Conservation (phyloP, 1,140 invertebrate species). For the Tetramorium parvispinum region DNA sequence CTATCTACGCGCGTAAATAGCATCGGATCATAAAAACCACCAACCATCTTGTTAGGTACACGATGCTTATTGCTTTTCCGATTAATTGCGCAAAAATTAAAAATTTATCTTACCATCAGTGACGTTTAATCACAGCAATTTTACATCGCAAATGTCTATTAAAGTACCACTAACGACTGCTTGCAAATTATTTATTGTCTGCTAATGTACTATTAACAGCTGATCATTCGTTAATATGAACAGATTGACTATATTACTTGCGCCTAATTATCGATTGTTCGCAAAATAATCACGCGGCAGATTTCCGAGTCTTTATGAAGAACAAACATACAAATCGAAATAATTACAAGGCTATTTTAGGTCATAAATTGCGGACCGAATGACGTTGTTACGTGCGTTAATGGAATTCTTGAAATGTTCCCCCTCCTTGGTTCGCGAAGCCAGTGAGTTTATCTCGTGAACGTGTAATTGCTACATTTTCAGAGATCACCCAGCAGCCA, state of each 20-base stretch:
- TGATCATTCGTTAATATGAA: not conserved
- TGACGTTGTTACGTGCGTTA: not conserved
- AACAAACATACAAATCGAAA: not conserved
- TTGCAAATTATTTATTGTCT: constrained; percentile 14
- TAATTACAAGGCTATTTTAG: not conserved
- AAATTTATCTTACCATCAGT: not conserved
- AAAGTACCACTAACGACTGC: not conserved
- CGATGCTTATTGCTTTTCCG: constrained; percentile 3
- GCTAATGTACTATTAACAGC: not conserved
- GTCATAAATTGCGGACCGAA: not conserved
- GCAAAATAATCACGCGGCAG: not conserved
- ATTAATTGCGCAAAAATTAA: not conserved
- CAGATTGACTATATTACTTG: not conserved
- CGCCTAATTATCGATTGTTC: not conserved
- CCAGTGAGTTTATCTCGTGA: not conserved
- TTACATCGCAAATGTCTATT: not conserved
- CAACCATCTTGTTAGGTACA: not conserved
- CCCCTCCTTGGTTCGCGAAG: not conserved
- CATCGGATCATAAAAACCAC: not conserved
- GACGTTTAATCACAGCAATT: not conserved
- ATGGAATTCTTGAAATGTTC: not conserved
- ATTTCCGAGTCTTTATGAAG: not conserved
- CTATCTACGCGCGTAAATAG: constrained; percentile 4
- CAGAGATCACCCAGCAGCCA: not conserved
- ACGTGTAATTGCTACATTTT: constrained; percentile 17